Conservation (phyloP, 2,797 vertebrate species). For the Sciurus vulgaris region DNA sequence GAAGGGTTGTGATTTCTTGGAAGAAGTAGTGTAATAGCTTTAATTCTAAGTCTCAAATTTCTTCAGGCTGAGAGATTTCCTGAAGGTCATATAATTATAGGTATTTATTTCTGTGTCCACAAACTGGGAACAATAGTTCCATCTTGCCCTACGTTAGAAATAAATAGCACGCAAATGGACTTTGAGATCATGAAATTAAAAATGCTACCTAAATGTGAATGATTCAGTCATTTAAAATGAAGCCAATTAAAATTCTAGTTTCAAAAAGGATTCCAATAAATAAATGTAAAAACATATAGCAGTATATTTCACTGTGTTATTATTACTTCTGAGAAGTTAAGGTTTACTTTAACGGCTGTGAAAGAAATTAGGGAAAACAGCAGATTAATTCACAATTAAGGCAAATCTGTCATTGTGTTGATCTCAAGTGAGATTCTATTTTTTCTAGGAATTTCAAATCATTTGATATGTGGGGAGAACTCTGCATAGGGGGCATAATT, state of each 20-base stretch:
- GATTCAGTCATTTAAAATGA: conserved; percentile 62
- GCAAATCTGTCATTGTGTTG: neutral
- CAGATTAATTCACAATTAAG: conserved; percentile 33
- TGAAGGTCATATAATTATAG: neutral
- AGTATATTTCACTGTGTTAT: neutral
- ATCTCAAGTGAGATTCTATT: neutral
- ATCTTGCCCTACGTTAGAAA: neutral
- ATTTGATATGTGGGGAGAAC: neutral
- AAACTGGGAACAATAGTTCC: conserved; percentile 33
- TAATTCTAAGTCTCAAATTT: conserved; percentile 41
- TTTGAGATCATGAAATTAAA: conserved; percentile 50
- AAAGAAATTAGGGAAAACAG: conserved; percentile 16
- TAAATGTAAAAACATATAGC: neutral
- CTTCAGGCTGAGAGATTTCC: neutral
- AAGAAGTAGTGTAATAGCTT: conserved; percentile 36
- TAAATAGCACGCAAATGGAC: conserved; percentile 34
- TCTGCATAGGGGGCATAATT: neutral
- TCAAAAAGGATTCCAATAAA: conserved; percentile 54
- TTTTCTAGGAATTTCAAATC: conserved; percentile 17
- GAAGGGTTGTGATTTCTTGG: neutral
- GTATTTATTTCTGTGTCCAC: conserved; percentile 23
- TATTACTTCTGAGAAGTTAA: conserved; percentile 24
- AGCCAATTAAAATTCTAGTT: conserved; percentile 40
- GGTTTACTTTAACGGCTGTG: neutral
- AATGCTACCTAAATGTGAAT: conserved; percentile 45